phyloP scores from a whole-genome alignment of 2,797 vertebrate species.

The Lacerta viridis region DNA sequence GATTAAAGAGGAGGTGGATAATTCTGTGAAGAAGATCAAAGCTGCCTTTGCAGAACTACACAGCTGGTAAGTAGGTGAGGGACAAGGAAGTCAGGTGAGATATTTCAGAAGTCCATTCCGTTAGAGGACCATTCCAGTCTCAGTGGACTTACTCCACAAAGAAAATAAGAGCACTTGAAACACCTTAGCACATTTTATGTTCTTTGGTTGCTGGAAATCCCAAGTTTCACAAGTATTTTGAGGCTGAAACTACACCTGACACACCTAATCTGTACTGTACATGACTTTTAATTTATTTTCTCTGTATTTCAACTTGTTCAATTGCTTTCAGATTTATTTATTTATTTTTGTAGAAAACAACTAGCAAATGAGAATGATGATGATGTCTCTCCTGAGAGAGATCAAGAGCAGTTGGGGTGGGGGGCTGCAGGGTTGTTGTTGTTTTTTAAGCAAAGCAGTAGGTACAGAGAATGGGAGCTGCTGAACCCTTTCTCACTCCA shows the following conservation, averaged over 20 bases:
- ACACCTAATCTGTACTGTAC: neutral
- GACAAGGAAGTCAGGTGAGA: neutral
- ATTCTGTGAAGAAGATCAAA: slow-evolving; percentile 86
- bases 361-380: neutral
- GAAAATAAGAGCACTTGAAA: neutral
- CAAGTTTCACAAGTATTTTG: slow-evolving; percentile 42
- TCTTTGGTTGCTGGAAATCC: neutral
- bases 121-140: neutral
- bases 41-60: slow-evolving; percentile 84
- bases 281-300: too few relatives aligned
- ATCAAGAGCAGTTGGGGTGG: too few relatives aligned
- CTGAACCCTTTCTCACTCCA: neutral
- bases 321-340: neutral
- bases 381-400: too few relatives aligned
- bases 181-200: neutral
- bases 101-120: neutral
- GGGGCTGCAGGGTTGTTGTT: neutral
- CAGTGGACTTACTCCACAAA: neutral
- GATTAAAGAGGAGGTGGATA: slow-evolving; percentile 86
- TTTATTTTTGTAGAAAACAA: neutral
- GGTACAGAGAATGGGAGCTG: neutral
- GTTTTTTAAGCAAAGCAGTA: neutral
- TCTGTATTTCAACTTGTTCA: neutral
- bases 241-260: slow-evolving; percentile 42
- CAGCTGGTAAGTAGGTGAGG: slow-evolving; percentile 78